Evolutionary conservation across 2,888 invertebrate species (phyloP).

Genomic region (Dasysyrphus albostriatus): DNA sequence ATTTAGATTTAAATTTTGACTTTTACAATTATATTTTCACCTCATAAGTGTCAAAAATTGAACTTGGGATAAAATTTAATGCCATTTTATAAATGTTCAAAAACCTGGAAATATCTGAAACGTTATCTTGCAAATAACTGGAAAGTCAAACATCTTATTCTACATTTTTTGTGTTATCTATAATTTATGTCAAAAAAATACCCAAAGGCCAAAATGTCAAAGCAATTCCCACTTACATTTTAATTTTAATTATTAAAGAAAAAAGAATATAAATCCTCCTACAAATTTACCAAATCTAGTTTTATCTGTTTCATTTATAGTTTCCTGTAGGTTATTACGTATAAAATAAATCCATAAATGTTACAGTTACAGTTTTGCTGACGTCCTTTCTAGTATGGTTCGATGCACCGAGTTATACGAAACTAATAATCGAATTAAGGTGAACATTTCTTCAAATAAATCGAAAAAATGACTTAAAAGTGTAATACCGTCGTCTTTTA

Average conservation of each 20-base stretch:
- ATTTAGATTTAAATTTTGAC: too few relatives aligned
- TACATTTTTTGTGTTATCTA: neutral
- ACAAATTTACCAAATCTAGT: neutral
- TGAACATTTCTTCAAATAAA: neutral
- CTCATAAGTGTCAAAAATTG: too few relatives aligned
- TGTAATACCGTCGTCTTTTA: constrained; percentile 1
- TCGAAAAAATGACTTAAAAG: neutral
- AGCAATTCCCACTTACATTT: neutral
- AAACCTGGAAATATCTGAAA: neutral
- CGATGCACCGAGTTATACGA: neutral
- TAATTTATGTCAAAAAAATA: neutral
- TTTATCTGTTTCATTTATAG: neutral
- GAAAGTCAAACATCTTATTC: neutral
- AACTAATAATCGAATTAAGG: constrained; percentile 14
- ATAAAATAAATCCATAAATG: neutral
- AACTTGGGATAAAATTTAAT: too few relatives aligned
- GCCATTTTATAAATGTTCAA: too few relatives aligned
- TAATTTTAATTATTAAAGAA: neutral
- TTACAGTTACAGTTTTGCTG: neutral
- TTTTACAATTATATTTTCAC: too few relatives aligned
- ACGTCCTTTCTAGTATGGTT: neutral
- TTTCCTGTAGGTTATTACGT: neutral
- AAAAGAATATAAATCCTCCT: neutral
- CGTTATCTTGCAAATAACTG: neutral
- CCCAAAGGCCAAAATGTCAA: neutral